Evolutionary conservation across 2,797 vertebrate genomes (phyloP), one percentile per base, ranked within the genome.

Genomic region (Mareca penelope): DNA sequence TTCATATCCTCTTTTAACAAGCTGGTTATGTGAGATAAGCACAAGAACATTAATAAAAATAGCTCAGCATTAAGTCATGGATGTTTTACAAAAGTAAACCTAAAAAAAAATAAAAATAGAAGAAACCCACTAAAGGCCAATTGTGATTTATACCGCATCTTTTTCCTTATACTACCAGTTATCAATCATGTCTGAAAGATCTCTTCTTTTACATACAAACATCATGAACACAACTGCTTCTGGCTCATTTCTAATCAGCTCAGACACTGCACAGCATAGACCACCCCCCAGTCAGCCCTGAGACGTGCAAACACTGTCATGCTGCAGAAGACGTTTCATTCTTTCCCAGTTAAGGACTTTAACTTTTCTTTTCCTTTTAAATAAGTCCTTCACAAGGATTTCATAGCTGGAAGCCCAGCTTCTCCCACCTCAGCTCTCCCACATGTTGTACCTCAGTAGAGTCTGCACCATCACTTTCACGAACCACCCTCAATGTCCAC

Each of bases 1-100:
- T 46, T 92, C 78, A 67, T 85, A 93, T 94, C 90, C 75, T 55
- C 88, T 93, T 90, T 94, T 90, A 92, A 85, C 94, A 96, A 96
- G 95, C 96, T 96, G 96, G 94, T 94, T 94, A 93, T 61, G 81
- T 0, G 71, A 95, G 96, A 96, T 97, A 97, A 97, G 95, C 64
- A 1, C 69, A 71, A 77, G 85, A 84, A 91, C 91, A 90, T 94
- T 85, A 85, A 94, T 77, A 93, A 93, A 96, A 97, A 96, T 82
- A 94, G 84, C 92, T 91, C 87, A 75, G 88, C 75, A 61, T 78
- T 81, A 95, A 91, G 63, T 64, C 87, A 90, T 33, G 56, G 64
- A 57, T 31, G 9, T 85, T 91, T 93, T 78, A 93, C 64, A 91
- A 65, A 95, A 89, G 81, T 22, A 92, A 68, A 65, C 46, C 48